Percentiles rank a stretch among this genome's conserved stretches.
These are phyloP conservation scores for Phasia obesa DNA, from an alignment of 2,888 invertebrate species.

Conservation along the genomic window DNA sequence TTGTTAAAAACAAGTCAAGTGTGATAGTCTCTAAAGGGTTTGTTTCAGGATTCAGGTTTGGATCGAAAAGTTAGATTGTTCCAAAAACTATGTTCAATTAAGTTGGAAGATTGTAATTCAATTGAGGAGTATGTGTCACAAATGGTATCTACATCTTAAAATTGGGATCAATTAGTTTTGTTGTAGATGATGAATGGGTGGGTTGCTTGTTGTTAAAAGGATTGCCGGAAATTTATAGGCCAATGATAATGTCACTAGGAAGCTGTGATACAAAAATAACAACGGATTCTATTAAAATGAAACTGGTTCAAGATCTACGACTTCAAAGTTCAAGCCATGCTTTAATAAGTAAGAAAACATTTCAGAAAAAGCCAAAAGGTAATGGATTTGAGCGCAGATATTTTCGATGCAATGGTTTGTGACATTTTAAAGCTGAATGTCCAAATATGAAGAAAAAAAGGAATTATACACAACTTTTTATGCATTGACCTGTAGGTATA, in stretches of 20 bases:
- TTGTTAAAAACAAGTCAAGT: too few relatives aligned
- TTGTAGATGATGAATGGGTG: conserved; percentile 62
- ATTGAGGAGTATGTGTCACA: conserved; percentile 35
- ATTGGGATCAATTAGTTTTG: conserved; percentile 50
- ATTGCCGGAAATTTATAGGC: conserved; percentile 60
- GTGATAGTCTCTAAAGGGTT: too few relatives aligned
- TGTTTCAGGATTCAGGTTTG: background rate
- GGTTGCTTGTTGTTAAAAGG: conserved; percentile 64
- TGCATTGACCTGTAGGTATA: conserved; percentile 37
- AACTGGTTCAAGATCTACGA: conserved; percentile 43
- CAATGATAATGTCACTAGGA: conserved; percentile 70
- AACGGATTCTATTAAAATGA: too few relatives aligned
- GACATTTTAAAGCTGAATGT: too few relatives aligned
- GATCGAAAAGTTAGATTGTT: conserved; percentile 24
- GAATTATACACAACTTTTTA: conserved; percentile 23
- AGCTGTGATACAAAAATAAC: conserved; percentile 60
- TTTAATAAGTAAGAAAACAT: conserved; percentile 4
- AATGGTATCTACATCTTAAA: conserved; percentile 48
- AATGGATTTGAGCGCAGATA: conserved; percentile 10
- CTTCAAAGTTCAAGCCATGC: background rate
- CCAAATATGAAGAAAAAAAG: too few relatives aligned
- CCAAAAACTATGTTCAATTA: conserved; percentile 33
- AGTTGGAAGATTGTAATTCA: conserved; percentile 12
- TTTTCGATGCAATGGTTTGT: too few relatives aligned
- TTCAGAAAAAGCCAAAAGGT: conserved; percentile 19